These are phyloP conservation scores for Hypercompe scribonia DNA, from an alignment of 2,888 invertebrate genomes.

Conservation along the genomic window DNA sequence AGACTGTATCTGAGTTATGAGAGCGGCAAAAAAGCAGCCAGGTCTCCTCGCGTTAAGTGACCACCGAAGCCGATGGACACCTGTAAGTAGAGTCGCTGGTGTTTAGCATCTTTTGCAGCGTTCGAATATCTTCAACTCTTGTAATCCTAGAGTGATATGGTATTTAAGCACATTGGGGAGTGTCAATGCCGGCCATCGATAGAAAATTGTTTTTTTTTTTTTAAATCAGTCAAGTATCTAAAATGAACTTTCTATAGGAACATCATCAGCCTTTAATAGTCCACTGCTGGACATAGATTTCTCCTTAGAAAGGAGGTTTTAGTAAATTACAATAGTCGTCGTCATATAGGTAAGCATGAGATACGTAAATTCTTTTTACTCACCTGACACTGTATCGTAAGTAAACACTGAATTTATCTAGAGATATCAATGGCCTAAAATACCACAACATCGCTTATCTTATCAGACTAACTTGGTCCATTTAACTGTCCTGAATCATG, in stretches of 20 bases:
- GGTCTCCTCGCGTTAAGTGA: too few species aligned
- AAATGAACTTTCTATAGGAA: neutral
- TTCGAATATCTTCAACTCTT: neutral
- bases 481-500: conserved; percentile 27
- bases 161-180: neutral
- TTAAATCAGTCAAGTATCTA: neutral
- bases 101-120: neutral
- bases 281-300: too few species aligned
- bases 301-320: too few species aligned
- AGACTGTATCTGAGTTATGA: neutral
- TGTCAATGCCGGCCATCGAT: too few species aligned
- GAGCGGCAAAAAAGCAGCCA: too few species aligned
- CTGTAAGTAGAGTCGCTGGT: too few species aligned
- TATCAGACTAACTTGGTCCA: conserved; percentile 39
- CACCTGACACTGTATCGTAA: conserved; percentile 22
- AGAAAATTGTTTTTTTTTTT: too few species aligned
- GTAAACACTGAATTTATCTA: conserved; percentile 38
- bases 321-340: neutral
- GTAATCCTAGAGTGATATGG: neutral
- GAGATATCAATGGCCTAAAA: conserved; percentile 32
- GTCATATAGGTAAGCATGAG: neutral
- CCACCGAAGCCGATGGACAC: too few species aligned
- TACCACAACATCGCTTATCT: conserved; percentile 38
- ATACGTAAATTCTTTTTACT: neutral
- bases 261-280: too few species aligned